A percentile compares a stretch with the other conserved stretches of the same genome.
Conservation (phyloP, 2,888 invertebrate genomes). For the Danaus chrysippus region DNA sequence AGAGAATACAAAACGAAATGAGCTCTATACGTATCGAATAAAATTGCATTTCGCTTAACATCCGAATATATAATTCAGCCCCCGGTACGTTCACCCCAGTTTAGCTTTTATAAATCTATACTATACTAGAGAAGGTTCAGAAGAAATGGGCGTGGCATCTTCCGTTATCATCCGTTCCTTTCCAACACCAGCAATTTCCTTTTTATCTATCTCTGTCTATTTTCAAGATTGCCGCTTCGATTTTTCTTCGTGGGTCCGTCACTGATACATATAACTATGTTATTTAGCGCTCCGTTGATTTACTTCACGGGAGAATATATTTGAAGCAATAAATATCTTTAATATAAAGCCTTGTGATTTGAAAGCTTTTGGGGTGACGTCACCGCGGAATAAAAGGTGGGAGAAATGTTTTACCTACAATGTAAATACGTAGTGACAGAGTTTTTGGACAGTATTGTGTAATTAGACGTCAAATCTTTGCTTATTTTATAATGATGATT, state of each 20-base stretch:
- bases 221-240: conserved; percentile 32
- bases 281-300: conserved; percentile 8
- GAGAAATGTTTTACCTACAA: not conserved
- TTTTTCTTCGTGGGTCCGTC: conserved; percentile 27
- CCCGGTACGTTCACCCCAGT: conserved; percentile 26
- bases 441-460: too few species aligned
- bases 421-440: too few species aligned
- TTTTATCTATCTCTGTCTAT: conserved; percentile 28
- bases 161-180: conserved; percentile 31
- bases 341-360: not conserved
- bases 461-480: too few species aligned
- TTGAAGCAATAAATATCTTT: conserved; percentile 5
- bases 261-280: conserved; percentile 25
- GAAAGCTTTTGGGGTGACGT: conserved; percentile 1
- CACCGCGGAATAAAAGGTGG: not conserved
- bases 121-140: conserved; percentile 31
- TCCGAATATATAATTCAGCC: conserved; percentile 27
- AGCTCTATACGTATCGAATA: conserved; percentile 17
- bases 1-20: conserved; percentile 1
- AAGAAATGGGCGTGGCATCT: conserved; percentile 39
- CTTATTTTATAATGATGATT: too few species aligned
- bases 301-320: conserved; percentile 7
- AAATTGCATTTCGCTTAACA: conserved; percentile 19
- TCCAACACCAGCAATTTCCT: conserved; percentile 28
- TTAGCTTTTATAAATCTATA: conserved; percentile 28